Evolutionary conservation across 1,140 invertebrate species (phyloP).

Genomic region (Venturia canescens): DNA sequence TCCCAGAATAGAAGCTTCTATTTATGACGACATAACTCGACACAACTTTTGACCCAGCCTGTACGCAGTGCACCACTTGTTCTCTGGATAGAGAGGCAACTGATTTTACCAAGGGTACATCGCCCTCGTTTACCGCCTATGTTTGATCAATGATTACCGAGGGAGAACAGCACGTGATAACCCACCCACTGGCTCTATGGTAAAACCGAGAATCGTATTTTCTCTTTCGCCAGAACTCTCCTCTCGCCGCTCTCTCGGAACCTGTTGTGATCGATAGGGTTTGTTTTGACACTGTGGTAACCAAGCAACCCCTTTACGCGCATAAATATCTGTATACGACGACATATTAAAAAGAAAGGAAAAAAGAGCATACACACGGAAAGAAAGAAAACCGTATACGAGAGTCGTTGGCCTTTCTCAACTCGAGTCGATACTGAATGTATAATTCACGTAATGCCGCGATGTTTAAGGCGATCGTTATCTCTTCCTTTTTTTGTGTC

Average conservation of each 20-base stretch:
- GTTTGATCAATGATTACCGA: slow-evolving; percentile 69
- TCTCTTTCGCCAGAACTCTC: not conserved
- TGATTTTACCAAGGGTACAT: slow-evolving; percentile 37
- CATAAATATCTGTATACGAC: not conserved
- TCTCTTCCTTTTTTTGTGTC: not conserved
- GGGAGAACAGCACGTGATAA: slow-evolving; percentile 35
- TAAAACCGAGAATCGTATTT: slow-evolving; percentile 33
- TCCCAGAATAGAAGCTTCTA: too few species aligned
- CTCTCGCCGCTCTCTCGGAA: not conserved
- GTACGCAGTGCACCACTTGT: too few species aligned
- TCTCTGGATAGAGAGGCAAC: not conserved
- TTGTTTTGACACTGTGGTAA: slow-evolving; percentile 70
- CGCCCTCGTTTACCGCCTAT: slow-evolving; percentile 50
- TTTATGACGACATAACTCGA: too few species aligned
- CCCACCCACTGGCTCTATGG: not conserved
- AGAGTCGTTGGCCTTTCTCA: slow-evolving; percentile 37
- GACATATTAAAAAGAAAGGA: slow-evolving; percentile 8
- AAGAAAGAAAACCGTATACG: slow-evolving; percentile 7
- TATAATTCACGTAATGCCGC: slow-evolving; percentile 2
- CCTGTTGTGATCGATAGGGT: slow-evolving; percentile 66
- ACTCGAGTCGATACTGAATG: slow-evolving; percentile 28
- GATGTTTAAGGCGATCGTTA: slow-evolving; percentile 2
- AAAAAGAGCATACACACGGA: slow-evolving; percentile 8
- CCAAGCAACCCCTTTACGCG: slow-evolving; percentile 64
- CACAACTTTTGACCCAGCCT: too few species aligned